phyloP scores from a whole-genome alignment of 2,113 vertebrate species.

The Diphyllodes magnificus region DNA sequence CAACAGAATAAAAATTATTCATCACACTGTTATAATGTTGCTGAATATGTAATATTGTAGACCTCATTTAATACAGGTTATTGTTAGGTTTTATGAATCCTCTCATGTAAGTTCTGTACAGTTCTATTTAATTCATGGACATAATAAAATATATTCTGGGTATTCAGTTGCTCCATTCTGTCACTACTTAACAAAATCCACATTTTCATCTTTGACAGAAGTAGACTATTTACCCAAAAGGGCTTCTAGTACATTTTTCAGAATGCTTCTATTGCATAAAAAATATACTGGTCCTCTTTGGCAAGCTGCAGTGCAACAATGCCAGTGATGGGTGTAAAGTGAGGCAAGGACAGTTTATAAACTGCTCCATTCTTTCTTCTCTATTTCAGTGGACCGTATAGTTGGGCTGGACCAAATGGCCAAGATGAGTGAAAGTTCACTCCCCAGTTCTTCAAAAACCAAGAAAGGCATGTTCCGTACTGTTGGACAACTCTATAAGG shows the following conservation, averaged over 20 bases:
- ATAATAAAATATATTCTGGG: neutral
- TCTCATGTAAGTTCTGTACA: neutral
- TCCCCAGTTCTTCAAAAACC: slow-evolving; percentile 86
- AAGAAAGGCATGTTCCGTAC: slow-evolving; percentile 99
- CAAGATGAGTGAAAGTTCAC: slow-evolving; percentile 91
- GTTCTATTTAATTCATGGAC: neutral
- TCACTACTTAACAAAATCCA: neutral
- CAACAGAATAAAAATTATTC: neutral
- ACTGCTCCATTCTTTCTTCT: neutral
- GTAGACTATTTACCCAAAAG: neutral
- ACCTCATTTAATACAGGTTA: neutral
- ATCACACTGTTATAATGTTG: neutral
- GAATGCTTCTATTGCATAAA: neutral
- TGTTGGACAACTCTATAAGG: slow-evolving; percentile 95
- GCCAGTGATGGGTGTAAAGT: neutral
- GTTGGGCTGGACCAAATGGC: slow-evolving; percentile 94
- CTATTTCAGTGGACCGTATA: slow-evolving; percentile 84
- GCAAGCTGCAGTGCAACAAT: neutral
- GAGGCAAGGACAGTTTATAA: neutral
- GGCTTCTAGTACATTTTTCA: neutral
- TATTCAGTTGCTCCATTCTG: neutral
- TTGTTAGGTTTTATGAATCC: neutral
- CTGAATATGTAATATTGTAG: neutral
- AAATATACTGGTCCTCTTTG: neutral
- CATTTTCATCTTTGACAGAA: neutral